Evolutionary conservation across 1,140 invertebrate genomes (phyloP).

Genomic region (Bombus vancouverensis): DNA sequence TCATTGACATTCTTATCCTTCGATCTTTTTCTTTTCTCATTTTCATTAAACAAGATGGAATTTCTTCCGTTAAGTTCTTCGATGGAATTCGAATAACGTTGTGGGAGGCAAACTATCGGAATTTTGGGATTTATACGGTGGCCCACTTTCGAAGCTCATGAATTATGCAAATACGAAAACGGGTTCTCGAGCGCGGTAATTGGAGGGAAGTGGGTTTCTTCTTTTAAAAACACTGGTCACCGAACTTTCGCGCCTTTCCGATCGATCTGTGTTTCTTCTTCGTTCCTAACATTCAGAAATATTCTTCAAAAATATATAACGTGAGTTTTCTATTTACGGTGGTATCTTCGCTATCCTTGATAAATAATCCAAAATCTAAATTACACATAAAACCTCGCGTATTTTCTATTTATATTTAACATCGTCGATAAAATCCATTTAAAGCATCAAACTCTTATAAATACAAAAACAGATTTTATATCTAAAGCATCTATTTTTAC

Average conservation of each 20-base stretch:
- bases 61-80: neutral
- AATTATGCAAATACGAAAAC: constrained; percentile 25
- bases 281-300: neutral
- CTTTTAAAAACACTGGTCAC: constrained; percentile 31
- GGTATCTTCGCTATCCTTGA: neutral
- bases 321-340: neutral
- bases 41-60: too few relatives aligned
- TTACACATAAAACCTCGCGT: neutral
- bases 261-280: neutral
- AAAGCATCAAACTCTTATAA: neutral
- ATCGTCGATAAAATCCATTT: too few relatives aligned
- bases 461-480: neutral
- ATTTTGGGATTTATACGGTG: constrained; percentile 39
- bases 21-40: neutral
- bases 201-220: constrained; percentile 9
- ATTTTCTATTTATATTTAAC: neutral
- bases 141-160: constrained; percentile 27
- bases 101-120: constrained; percentile 18
- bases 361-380: neutral
- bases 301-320: neutral
- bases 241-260: neutral
- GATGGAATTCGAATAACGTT: constrained; percentile 13
- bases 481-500: neutral
- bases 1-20: neutral
- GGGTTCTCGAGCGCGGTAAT: constrained; percentile 35